Evolutionary conservation across 1,140 invertebrate species (phyloP).

Genomic region (Drosophila erecta): DNA sequence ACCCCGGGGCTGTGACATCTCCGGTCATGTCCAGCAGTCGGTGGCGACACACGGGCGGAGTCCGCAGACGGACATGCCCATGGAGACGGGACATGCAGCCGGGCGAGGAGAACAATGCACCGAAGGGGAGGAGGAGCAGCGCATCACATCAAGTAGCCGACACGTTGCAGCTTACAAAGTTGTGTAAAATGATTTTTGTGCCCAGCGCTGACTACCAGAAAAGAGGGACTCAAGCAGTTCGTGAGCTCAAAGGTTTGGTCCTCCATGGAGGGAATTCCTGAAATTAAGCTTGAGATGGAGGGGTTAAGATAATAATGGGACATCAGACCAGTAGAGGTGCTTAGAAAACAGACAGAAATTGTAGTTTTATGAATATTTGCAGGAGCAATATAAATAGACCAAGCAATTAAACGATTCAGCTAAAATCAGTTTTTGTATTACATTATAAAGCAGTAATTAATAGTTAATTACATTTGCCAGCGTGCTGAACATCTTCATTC

Average conservation of each 20-base stretch:
- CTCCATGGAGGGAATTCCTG: not conserved
- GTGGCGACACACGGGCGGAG: constrained; percentile 25
- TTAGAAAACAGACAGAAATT: no score
- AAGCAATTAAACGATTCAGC: no score
- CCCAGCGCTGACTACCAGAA: not conserved
- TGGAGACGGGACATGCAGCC: not conserved
- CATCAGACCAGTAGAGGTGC: no score
- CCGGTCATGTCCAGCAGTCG: constrained; percentile 21
- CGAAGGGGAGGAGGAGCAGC: not conserved
- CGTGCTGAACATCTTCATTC: no score
- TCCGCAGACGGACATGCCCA: constrained; percentile 15
- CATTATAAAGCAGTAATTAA: no score
- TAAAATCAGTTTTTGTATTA: no score
- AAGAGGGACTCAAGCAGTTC: not conserved
- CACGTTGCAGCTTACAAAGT: constrained; percentile 40
- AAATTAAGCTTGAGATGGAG: not conserved
- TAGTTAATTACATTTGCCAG: no score
- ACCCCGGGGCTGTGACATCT: constrained; percentile 34
- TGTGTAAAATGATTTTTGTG: constrained; percentile 27
- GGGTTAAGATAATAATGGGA: not conserved
- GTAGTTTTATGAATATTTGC: no score
- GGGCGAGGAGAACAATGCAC: constrained; percentile 12
- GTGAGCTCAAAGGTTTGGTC: not conserved
- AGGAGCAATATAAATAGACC: no score
- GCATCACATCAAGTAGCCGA: constrained; percentile 54